Percentiles rank a stretch among this genome's conserved stretches.
Conservation (phyloP, 2,888 invertebrate species). For the Sympetrum striolatum region DNA sequence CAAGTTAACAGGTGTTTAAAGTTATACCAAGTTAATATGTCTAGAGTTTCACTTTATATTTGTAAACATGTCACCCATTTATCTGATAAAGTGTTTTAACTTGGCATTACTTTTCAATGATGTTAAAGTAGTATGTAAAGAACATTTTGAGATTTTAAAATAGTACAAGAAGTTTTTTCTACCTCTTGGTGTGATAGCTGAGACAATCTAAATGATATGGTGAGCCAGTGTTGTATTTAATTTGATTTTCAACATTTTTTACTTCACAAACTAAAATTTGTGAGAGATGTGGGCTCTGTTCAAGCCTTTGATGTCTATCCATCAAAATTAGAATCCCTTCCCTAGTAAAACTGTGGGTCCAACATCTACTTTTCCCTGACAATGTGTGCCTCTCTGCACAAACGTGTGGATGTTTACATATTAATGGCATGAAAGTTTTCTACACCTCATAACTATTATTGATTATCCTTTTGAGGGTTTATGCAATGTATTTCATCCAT, state of each 20-base stretch:
- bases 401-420: conserved; percentile 7
- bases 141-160: conserved; percentile 26
- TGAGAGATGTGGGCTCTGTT: not conserved
- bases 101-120: conserved; percentile 5
- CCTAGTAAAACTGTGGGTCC: conserved; percentile 27
- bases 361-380: conserved; percentile 37
- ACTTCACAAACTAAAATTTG: not conserved
- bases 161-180: conserved; percentile 40
- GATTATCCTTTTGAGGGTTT: conserved; percentile 5
- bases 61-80: conserved; percentile 7
- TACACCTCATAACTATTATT: not conserved
- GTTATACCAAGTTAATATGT: conserved; percentile 39
- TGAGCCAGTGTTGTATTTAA: conserved; percentile 13
- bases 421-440: conserved; percentile 32
- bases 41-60: not conserved
- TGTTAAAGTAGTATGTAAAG: conserved; percentile 7
- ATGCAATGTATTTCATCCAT: conserved; percentile 37
- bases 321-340: conserved; percentile 1
- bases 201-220: conserved; percentile 30
- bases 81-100: not conserved
- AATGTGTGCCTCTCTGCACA: conserved; percentile 40
- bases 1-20: conserved; percentile 2
- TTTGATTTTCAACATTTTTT: conserved; percentile 6
- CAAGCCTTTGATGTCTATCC: conserved; percentile 1
- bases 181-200: conserved; percentile 41